Percentiles rank a stretch among this genome's conserved stretches.
Conservation (phyloP, 2,113 vertebrate species). For the Corythoichthys haematopterus region DNA sequence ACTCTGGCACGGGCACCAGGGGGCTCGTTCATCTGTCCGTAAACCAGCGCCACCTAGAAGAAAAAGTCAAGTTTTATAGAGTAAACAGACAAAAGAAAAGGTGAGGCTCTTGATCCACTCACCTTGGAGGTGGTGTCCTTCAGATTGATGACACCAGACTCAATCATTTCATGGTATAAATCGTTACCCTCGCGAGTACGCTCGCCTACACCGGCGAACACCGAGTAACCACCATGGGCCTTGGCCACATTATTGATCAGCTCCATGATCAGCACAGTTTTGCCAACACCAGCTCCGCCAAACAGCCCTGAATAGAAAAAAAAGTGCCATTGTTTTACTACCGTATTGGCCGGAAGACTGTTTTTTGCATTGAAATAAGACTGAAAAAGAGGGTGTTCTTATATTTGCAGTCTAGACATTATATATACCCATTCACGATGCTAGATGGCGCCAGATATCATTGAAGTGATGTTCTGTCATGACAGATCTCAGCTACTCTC, state of each 20-base stretch:
- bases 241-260: conserved; percentile 98
- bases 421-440: no score
- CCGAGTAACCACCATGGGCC: conserved; percentile 95
- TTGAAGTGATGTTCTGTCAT: no score
- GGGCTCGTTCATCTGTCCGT: conserved; percentile 98
- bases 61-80: background rate
- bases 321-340: background rate
- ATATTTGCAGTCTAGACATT: no score
- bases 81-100: background rate
- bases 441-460: no score
- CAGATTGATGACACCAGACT: conserved; percentile 97
- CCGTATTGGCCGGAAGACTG: no score
- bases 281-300: conserved; percentile 93
- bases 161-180: conserved; percentile 98
- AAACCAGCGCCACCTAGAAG: conserved; percentile 88
- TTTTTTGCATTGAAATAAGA: no score
- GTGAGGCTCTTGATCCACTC: background rate
- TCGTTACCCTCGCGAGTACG: conserved; percentile 96
- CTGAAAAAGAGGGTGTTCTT: no score
- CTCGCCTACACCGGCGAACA: conserved; percentile 95
- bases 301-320: conserved; percentile 78
- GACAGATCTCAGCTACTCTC: no score
- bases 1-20: conserved; percentile 93
- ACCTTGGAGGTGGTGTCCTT: conserved; percentile 97
- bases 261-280: conserved; percentile 98